Base-by-base conservation (phyloP, 2,113 vertebrate genomes). In the Callospermophilus lateralis region DNA sequence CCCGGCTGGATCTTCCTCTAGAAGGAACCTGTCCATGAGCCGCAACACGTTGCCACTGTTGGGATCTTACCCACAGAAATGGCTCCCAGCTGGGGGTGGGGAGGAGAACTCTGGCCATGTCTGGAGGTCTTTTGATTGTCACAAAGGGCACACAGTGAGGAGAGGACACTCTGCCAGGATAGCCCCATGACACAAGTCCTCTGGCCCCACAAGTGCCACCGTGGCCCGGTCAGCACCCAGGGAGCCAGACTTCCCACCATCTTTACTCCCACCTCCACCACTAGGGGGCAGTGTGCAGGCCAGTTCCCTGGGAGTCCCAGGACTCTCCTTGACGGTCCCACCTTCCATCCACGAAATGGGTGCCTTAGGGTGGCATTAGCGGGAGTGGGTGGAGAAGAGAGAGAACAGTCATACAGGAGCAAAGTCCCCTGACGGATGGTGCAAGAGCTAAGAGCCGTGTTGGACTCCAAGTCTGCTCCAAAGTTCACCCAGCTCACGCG, bases 261-360 rank as follows among this genome's bases (percentile, higher is more conserved):
- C 4, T 0, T 34, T 28, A 15, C 2, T 28, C 30, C 30, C 72
- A 3, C 55, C 53, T 58, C 34, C 24, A 15, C 76, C 30, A 0
- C 19, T 39, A 13, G 81, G 84, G 20, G 67, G 42, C 39, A 15
- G 78, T 26, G 1, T 32, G 8, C 48, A 13, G 0, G 1, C 83
- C 1, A 15, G 63, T 37, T 68, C 81, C 1, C 0, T 0, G 4
- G 4, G 4, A 34, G 39, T 26, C 84, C 0, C 13, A 0, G 10
- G 42, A 30, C 30, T 61, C 42, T n/a, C 34, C 12, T 58, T 24
- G 42, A 5, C 0, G 12, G 24, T 8, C 53, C 53, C 32, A 15
- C 24, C 65, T 48, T 45, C 63, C 45, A 24, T 26, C 58, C 20
- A 7, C n/a, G 37, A 24, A 92, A 72, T 72, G 88, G 42, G 90